These are phyloP conservation scores for Brachypteracias leptosomus DNA, from an alignment of 2,113 vertebrate genomes.

Conservation along the genomic window DNA sequence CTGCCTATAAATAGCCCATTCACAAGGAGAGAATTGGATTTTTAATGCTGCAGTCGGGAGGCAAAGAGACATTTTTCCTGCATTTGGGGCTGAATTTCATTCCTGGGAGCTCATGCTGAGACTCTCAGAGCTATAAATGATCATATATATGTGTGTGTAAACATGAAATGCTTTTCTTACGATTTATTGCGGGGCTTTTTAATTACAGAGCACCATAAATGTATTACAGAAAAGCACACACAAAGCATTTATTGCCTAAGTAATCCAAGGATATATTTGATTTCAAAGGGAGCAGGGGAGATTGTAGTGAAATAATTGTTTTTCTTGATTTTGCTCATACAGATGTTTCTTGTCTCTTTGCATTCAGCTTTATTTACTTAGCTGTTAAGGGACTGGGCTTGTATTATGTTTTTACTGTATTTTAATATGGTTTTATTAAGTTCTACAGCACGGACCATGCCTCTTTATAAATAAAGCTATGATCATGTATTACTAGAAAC, in stretches of 20 bases:
- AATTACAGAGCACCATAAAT: not conserved
- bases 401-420: slow-evolving; percentile 7
- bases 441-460: not conserved
- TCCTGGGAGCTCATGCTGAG: not conserved
- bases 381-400: not conserved
- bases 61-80: not conserved
- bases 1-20: not conserved
- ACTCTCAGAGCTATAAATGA: not conserved
- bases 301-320: not conserved
- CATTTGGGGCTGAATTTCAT: not conserved
- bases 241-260: not conserved
- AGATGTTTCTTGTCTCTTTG: not conserved
- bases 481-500: slow-evolving; percentile 33
- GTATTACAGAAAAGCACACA: not conserved
- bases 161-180: not conserved
- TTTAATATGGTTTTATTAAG: slow-evolving; percentile 43
- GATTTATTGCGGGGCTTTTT: not conserved
- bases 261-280: not conserved
- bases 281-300: not conserved
- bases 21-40: not conserved
- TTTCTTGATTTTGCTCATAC: not conserved
- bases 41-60: not conserved
- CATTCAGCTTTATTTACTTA: not conserved
- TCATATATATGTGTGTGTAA: not conserved
- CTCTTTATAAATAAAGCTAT: slow-evolving; percentile 26